Conservation (phyloP, 92 coral and sea anemone species). For the Muricea muricata region DNA sequence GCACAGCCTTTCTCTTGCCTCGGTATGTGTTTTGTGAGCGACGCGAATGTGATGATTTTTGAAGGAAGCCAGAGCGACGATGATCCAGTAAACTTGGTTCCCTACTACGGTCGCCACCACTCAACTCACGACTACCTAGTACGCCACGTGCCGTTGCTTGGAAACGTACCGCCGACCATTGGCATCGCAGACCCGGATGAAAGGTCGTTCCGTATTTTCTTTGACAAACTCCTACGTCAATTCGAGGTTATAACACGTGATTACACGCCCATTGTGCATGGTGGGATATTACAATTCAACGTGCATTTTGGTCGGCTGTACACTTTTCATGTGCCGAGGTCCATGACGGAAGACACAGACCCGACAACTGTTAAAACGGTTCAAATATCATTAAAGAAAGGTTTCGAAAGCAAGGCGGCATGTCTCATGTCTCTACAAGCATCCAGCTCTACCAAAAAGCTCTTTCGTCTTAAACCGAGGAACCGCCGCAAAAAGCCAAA, state of each 20-base stretch:
- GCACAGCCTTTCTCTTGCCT: constrained; percentile 36
- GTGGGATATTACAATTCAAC: constrained; percentile 73
- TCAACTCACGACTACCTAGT: constrained; percentile 87
- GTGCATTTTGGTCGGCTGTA: constrained; percentile 93
- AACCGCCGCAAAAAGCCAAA: constrained; percentile 15
- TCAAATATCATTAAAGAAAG: constrained; percentile 58
- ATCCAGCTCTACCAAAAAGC: constrained; percentile 7
- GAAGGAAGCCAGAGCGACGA: constrained; percentile 82
- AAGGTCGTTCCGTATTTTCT: constrained; percentile 72
- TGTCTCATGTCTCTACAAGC: constrained; percentile 42
- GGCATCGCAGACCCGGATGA: constrained; percentile 38
- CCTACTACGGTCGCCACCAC: constrained; percentile 85
- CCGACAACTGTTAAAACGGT: constrained; percentile 77
- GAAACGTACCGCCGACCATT: constrained; percentile 60
- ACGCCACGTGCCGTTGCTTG: constrained; percentile 84
- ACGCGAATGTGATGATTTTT: constrained; percentile 84
- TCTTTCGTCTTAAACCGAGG: constrained; percentile 15
- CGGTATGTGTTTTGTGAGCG: constrained; percentile 80
- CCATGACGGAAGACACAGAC: constrained; percentile 94
- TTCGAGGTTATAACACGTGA: constrained; percentile 80
- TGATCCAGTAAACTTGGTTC: constrained; percentile 82
- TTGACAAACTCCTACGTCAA: constrained; percentile 81
- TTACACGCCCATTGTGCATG: constrained; percentile 78
- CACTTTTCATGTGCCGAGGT: constrained; percentile 84
- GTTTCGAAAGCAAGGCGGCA: constrained; percentile 45